A percentile compares a stretch with the other conserved stretches of the same genome.
phyloP scores from a whole-genome alignment of 2,113 vertebrate species.

The Onychostoma macrolepis region DNA sequence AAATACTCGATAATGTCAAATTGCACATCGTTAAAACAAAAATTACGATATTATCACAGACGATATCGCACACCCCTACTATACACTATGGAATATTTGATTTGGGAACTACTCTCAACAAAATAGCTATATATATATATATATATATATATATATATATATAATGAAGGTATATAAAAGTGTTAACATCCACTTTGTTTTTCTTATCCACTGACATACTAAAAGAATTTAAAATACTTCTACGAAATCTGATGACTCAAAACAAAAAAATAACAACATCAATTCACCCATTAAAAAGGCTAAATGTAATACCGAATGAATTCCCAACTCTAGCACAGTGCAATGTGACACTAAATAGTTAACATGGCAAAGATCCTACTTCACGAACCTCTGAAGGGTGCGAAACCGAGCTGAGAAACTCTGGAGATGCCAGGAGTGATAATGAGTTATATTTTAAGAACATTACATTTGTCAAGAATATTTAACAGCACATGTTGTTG shows the following conservation, averaged over 20 bases:
- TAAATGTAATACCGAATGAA: neutral
- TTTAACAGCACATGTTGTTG: conserved; percentile 69
- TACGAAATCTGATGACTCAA: neutral
- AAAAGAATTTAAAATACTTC: neutral
- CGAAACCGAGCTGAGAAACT: conserved; percentile 71
- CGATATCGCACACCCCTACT: no score
- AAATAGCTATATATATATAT: no score
- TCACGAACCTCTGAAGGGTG: conserved; percentile 66
- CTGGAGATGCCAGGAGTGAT: conserved; percentile 70
- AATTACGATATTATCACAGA: no score
- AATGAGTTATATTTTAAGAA: conserved; percentile 81
- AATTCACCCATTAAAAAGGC: neutral
- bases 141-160: no score
- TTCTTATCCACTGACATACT: neutral
- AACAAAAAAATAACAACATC: neutral
- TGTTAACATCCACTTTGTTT: neutral
- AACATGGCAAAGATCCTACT: conserved; percentile 39
- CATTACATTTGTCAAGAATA: conserved; percentile 73
- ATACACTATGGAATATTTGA: neutral
- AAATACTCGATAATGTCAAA: no score
- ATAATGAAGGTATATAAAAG: neutral
- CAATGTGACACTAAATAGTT: conserved; percentile 45
- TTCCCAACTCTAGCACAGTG: neutral
- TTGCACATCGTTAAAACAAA: no score
- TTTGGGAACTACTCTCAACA: neutral